A percentile compares a stretch with the other conserved stretches of the same genome.
Evolutionary conservation across 2,888 invertebrate genomes (phyloP).

Genomic region (Netelia inedita): DNA sequence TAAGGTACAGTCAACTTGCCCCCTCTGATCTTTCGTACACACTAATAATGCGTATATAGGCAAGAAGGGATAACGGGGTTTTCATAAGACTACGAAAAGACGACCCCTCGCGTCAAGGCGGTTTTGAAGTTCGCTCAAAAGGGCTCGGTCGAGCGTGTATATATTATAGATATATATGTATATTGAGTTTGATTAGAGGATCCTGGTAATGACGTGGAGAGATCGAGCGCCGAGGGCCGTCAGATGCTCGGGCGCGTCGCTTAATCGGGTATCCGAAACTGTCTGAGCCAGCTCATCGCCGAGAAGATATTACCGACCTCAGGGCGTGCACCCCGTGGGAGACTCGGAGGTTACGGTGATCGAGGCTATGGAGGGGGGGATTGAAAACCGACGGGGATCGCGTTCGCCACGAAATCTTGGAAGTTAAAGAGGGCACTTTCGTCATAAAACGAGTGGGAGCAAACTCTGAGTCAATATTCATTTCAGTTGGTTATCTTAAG

Average conservation of each 20-base stretch:
- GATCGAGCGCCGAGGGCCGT: slow-evolving; percentile 75
- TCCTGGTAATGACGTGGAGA: slow-evolving; percentile 81
- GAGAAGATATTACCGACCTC: slow-evolving; percentile 65
- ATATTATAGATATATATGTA: slow-evolving; percentile 25
- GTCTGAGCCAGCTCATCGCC: slow-evolving; percentile 74
- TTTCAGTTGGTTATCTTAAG: slow-evolving; percentile 23
- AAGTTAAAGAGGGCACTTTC: slow-evolving; percentile 27
- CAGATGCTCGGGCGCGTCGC: slow-evolving; percentile 61
- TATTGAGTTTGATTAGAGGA: slow-evolving; percentile 82
- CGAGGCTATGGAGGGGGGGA: neutral
- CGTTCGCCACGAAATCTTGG: slow-evolving; percentile 19
- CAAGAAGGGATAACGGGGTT: slow-evolving; percentile 41
- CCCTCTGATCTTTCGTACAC: slow-evolving; percentile 56
- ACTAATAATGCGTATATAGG: slow-evolving; percentile 73
- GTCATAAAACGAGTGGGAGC: slow-evolving; percentile 7
- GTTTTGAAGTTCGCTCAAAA: slow-evolving; percentile 74
- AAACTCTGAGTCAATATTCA: slow-evolving; percentile 9
- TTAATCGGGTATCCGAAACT: slow-evolving; percentile 83
- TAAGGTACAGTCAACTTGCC: slow-evolving; percentile 14
- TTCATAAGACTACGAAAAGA: slow-evolving; percentile 55
- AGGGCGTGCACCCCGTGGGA: slow-evolving; percentile 32
- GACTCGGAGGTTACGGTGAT: slow-evolving; percentile 33
- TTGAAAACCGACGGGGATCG: slow-evolving; percentile 33
- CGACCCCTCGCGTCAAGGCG: slow-evolving; percentile 72
- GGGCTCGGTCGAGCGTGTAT: slow-evolving; percentile 50